Evolutionary conservation across 2,797 vertebrate genomes (phyloP), one percentile per base, ranked within the genome.

Genomic region (Malacoctenus gilli): DNA sequence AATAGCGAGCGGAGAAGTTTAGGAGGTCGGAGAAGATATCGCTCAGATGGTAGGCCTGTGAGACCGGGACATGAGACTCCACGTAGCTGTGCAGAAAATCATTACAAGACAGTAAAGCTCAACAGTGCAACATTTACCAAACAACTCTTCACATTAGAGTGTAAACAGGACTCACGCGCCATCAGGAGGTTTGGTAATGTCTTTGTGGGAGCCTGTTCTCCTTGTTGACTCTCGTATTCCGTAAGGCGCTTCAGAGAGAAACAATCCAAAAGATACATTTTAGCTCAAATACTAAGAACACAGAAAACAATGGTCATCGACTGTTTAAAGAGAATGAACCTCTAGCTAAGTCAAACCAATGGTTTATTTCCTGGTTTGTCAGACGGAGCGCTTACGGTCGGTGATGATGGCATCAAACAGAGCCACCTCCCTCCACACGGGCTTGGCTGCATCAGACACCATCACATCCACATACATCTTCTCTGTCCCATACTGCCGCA

Each of bases 1-100:
- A 92, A 55, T 92, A 90, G 23, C 92, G 91, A 16, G 95, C 94
- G 0, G 96, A 94, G 83, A 98, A 97, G 82, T 93, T 95, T 66
- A 99, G 82, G 1, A 99, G 92, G 83, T 99, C 97, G 43, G 92
- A 92, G 79, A 99, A 97, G 87, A 99, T 98, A 88, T 99, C 96
- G 59, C 95, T 97, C 68, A 99, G 89, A 72, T 95, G 93, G 65
- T 99, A 99, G 23, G 60, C 95, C 85, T 95, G 93, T 55, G 96
- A 95, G 55, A 96, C 89, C 0, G 96, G 92, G 57, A 96, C 88
- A 3, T 96, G 95, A 60, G 89, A 96, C 82, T 98, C 96, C 51
- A 87, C 75, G 67, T 91, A 94, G 71, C 91, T 92, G 71, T 8
- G 15, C 4, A 75, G 38, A 39, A 56, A 23, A 70, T 52, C 12